Evolutionary conservation across 2,113 vertebrate species (phyloP), one percentile per base, ranked within the genome.

Genomic region (Dasyurus viverrinus): DNA sequence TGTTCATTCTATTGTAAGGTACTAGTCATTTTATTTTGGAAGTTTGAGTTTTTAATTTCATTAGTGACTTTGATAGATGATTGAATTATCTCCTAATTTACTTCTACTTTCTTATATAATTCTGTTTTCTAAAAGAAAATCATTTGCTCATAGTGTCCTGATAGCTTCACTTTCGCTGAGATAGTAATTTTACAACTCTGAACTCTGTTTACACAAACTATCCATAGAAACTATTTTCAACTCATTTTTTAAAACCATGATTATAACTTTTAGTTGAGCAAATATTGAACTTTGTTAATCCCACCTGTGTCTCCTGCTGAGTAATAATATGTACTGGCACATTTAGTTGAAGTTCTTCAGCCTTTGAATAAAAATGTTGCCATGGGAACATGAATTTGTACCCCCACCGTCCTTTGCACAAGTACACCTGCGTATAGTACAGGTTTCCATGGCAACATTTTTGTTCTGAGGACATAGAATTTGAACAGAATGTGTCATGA

Each of bases 401-500:
- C 95, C 97, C 89, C 97, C 97, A 94, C 94, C 93, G 95, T 98
- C 96, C 97, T 98, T 98, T 98, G 96, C 94, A 96, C 89, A 97
- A 98, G 94, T 97, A 97, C 94, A 96, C 98, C 96, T 98, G 98
- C 96, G 97, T 94, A 91, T 97, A 96, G 96, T 97, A 96, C 95
- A 96, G 89, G 93, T 98, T 98, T 98, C 98, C 98, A 98, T 98
- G 97, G 98, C 96, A 98, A 98, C 98, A 84, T 95, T 98, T 97
- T 98, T 96, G 97, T 97, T 97, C 95, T 30, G 95, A 97, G 97
- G 97, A 96, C 96, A 53, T 52, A 96, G 98, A 97, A 97, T 94
- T 96, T 98, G 92, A 0, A 84, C 0, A 0, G 94, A 97, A 96
- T 97, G 96, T 98, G 97, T 97, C 60, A 46, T 2, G 68, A 95